These are phyloP conservation scores for Papilio elwesi DNA, from an alignment of 2,888 invertebrate genomes.

Conservation along the genomic window DNA sequence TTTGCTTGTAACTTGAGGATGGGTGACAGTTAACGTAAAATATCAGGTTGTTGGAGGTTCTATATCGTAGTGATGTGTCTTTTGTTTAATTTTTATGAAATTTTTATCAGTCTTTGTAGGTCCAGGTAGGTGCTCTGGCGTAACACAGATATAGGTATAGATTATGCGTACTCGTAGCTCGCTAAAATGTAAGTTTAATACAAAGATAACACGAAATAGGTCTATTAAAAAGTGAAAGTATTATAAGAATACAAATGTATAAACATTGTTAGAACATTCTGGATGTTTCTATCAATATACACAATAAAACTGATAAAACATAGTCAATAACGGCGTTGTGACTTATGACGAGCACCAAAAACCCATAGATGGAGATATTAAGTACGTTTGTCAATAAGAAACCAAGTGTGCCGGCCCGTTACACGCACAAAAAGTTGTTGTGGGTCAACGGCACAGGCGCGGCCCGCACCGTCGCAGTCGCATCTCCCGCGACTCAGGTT, in stretches of 20 bases:
- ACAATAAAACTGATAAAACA: constrained; percentile 23
- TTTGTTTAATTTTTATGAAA: too few species aligned
- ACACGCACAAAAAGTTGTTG: constrained; percentile 77
- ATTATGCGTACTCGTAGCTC: too few species aligned
- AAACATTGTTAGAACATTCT: background rate
- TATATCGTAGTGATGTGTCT: too few species aligned
- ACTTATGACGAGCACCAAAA: constrained; percentile 47
- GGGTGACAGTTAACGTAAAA: background rate
- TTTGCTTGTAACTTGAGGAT: background rate
- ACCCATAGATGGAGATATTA: constrained; percentile 66
- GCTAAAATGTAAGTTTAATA: too few species aligned
- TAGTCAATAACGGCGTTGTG: constrained; percentile 41
- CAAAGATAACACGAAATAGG: too few species aligned
- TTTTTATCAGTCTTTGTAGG: too few species aligned
- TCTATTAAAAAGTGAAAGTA: too few species aligned
- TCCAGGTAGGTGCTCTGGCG: too few species aligned
- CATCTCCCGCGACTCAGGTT: constrained; percentile 51
- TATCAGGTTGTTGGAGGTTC: background rate
- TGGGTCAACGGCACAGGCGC: constrained; percentile 77
- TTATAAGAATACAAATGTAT: background rate
- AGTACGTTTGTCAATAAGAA: constrained; percentile 75
- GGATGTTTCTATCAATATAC: background rate
- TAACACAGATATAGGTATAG: too few species aligned
- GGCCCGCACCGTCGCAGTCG: constrained; percentile 51
- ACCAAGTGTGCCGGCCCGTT: constrained; percentile 79